Evolutionary conservation across 1,140 invertebrate genomes (phyloP), one percentile per base, ranked within the genome.

Genomic region (Lucilia cuprina): DNA sequence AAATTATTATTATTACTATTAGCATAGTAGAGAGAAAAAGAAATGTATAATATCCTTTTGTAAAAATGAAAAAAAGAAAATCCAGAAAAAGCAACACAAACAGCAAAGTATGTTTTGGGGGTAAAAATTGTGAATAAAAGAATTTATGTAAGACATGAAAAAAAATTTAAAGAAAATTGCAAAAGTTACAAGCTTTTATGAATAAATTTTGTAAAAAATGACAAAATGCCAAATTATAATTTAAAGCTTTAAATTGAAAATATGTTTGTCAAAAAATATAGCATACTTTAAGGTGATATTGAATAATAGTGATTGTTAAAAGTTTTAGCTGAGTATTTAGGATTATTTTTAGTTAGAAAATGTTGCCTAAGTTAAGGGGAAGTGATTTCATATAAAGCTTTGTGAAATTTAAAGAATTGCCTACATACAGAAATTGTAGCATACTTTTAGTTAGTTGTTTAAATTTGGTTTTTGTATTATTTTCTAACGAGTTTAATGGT

Each of bases 1-100:
- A 70, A 70, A 70, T 70, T 70, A 21, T 70, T 70, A 70, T 70
- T 70, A 60, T 60, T 60, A 60, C 35, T 41, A 41, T 70, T 70
- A 55, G 65, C n/a, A 19, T 70, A 21, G 65, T 21, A 41, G 35
- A 41, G 35, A 41, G 35, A 41, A 8, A 41, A 8, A 41, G 35
- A 41, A 41, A 5, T 41, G 13, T 60, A n/a, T 13, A 60, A 60
- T 60, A 70, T 70, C 65, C 65, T 70, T 70, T 70, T 19, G 55
- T 60, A 5, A 21, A 70, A 21, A 70, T n/a, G 9, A 70, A 21
- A 70, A 19, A 70, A 65, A 70, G 19, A 70, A 70, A 21, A 2
- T 0, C 5, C 5, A 13, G 14, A 70, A 70, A 70, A 70, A 70
- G 5, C 9, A 70, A 21, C n/a, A 70, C 65, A 19, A 70, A 70